phyloP scores from a whole-genome alignment of 2,797 vertebrate species.

The Otolemur crassicaudatus region DNA sequence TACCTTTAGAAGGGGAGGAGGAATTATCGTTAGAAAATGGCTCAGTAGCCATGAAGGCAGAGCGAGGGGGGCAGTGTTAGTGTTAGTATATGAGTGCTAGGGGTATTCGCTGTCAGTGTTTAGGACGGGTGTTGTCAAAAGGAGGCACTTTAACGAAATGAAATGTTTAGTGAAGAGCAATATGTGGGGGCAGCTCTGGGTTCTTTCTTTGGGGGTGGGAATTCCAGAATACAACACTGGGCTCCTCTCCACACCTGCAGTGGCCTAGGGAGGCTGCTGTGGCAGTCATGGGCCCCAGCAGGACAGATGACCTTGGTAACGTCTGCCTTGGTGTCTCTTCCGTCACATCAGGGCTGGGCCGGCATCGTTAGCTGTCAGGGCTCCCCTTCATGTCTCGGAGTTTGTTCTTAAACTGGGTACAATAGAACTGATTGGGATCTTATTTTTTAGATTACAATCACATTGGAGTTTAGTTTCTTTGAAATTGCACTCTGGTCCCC shows the following conservation, averaged over 20 bases:
- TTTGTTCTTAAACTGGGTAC: constrained; percentile 31
- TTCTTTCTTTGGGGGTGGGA: not conserved
- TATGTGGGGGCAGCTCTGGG: not conserved
- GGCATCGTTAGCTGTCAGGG: accelerated
- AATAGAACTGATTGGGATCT: constrained; percentile 63
- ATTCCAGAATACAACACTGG: not conserved
- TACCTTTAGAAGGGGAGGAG: not conserved
- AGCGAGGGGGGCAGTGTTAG: not conserved
- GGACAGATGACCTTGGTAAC: not conserved
- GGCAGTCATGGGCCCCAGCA: not conserved
- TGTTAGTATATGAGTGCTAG: not conserved
- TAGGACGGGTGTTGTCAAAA: constrained; percentile 6
- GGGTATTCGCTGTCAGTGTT: not conserved
- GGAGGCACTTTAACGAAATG: not conserved
- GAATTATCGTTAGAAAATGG: not conserved
- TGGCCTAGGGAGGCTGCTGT: too few species aligned
- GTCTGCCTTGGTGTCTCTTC: not conserved
- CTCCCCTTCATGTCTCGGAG: not conserved
- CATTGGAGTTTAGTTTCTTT: constrained; percentile 67
- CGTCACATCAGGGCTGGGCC: not conserved
- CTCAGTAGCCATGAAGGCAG: not conserved
- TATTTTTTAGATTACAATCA: constrained; percentile 71
- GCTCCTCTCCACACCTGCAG: not conserved
- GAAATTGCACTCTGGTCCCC: constrained; percentile 50
- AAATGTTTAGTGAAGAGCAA: not conserved